Evolutionary conservation across 53 echinoderm and acorn worm genomes (phyloP).

Genomic region (Zoroaster sp.): DNA sequence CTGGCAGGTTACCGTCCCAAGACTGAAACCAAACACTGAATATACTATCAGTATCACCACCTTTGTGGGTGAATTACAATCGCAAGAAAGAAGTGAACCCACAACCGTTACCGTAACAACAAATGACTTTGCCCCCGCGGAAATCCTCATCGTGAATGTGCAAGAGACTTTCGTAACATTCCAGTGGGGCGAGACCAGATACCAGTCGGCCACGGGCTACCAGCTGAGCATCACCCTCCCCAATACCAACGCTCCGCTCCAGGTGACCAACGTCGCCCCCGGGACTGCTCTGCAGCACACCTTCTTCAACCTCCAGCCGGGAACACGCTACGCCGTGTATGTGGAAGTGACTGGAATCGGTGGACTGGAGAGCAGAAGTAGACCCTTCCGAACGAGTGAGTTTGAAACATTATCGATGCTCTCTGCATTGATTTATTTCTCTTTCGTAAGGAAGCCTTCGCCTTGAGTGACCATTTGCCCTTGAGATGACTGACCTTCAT

Average conservation of each 20-base stretch:
- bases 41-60: conserved; percentile 33
- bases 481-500: too few relatives aligned
- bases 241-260: background rate
- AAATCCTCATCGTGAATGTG: conserved; percentile 30
- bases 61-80: conserved; percentile 19
- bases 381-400: conserved; percentile 41
- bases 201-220: conserved; percentile 17
- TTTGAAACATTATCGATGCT: too few relatives aligned
- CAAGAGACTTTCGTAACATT: conserved; percentile 32
- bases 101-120: conserved; percentile 22
- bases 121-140: conserved; percentile 33
- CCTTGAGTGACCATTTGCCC: too few relatives aligned
- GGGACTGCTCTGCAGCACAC: conserved; percentile 23
- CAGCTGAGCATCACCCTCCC: background rate
- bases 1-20: conserved; percentile 2
- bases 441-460: too few relatives aligned
- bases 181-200: conserved; percentile 45
- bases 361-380: conserved; percentile 10
- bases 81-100: conserved; percentile 6
- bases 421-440: too few relatives aligned
- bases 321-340: conserved; percentile 2
- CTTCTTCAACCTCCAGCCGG: conserved; percentile 38
- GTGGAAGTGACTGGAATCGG: conserved; percentile 35
- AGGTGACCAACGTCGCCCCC: background rate
- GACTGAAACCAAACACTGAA: conserved; percentile 17